phyloP scores from a whole-genome alignment of 2,888 invertebrate species.

The Epistrophe eligans region DNA sequence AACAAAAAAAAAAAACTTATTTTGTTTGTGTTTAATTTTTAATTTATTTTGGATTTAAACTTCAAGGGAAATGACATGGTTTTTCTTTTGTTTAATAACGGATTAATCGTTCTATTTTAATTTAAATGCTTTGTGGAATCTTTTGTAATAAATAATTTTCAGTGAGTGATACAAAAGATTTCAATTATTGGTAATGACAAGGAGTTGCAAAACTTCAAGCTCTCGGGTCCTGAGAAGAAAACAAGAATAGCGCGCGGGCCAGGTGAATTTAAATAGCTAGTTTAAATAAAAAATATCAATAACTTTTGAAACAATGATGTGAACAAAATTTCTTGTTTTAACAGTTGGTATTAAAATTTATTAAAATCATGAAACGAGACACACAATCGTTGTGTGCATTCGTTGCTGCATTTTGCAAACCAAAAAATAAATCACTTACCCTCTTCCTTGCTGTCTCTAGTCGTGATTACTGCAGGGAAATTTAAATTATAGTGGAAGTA shows the following conservation, averaged over 20 bases:
- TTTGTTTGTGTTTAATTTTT: conserved; percentile 45
- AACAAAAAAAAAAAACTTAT: conserved; percentile 42
- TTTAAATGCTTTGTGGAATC: not conserved
- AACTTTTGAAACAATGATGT: no score
- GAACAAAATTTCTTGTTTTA: no score
- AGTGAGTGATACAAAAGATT: not conserved
- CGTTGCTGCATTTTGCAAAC: no score
- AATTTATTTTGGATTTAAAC: conserved; percentile 23
- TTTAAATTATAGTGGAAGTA: no score
- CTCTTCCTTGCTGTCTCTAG: no score
- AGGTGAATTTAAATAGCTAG: no score
- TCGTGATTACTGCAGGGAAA: no score
- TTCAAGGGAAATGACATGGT: conserved; percentile 41
- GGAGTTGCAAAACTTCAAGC: not conserved
- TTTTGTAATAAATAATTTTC: not conserved
- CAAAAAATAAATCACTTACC: no score
- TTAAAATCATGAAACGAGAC: no score
- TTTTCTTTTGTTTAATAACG: conserved; percentile 12
- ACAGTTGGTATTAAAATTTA: no score
- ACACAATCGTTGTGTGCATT: no score
- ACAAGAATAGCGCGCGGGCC: not conserved
- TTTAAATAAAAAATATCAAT: no score
- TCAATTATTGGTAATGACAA: not conserved
- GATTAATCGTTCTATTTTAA: not conserved
- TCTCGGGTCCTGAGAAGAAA: not conserved